Evolutionary conservation across 2,113 vertebrate species (phyloP).

Genomic region (Rhinopomastus cyanomelas): DNA sequence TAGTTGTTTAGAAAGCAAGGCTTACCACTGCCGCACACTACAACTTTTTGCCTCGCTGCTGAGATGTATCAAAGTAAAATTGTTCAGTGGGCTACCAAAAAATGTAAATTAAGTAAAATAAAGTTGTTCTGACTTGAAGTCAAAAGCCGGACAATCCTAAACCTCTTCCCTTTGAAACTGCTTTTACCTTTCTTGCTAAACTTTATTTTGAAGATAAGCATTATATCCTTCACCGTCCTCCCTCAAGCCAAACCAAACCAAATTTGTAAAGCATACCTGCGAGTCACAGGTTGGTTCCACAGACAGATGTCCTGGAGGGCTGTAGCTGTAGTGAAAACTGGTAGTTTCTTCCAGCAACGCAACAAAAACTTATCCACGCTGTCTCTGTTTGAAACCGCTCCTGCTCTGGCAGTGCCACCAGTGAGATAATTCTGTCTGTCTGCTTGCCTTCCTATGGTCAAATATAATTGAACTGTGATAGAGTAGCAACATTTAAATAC

Average conservation of each 20-base stretch:
- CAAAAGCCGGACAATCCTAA: not conserved
- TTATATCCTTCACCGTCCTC: not conserved
- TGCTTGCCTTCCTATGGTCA: not conserved
- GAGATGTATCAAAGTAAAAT: not conserved
- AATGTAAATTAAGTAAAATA: not conserved
- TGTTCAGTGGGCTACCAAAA: not conserved
- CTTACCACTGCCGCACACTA: not conserved
- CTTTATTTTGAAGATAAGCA: not conserved
- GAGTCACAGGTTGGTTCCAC: not conserved
- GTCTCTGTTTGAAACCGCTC: not conserved
- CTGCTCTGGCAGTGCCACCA: not conserved
- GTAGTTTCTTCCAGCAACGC: not conserved
- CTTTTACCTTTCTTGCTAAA: not conserved
- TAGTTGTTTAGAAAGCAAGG: not conserved
- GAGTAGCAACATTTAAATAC: not conserved
- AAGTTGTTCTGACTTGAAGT: not conserved
- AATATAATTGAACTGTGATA: rapidly evolving
- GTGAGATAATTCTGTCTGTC: not conserved
- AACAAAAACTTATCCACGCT: not conserved
- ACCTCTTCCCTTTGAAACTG: not conserved
- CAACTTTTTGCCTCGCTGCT: not conserved
- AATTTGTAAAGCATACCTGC: not conserved
- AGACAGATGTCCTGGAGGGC: not conserved
- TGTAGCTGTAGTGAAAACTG: not conserved
- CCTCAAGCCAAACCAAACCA: not conserved